Evolutionary conservation across 2,113 vertebrate species (phyloP), one percentile per base, ranked within the genome.

Genomic region (Takifugu bimaculatus): DNA sequence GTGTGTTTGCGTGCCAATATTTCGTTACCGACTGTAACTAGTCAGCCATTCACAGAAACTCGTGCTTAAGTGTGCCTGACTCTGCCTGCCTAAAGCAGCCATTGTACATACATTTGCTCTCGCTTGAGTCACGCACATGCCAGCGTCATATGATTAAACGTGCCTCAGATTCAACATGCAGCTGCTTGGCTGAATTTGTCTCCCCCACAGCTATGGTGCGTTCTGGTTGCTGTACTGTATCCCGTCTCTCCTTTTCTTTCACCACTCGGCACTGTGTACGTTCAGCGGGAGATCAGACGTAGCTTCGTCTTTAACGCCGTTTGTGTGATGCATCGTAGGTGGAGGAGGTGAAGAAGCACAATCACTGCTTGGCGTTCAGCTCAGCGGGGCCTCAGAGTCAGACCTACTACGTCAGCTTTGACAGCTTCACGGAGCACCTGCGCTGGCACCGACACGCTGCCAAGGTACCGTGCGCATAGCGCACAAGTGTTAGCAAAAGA

Each of bases 371-470:
- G 89, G 95, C 96, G 25, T 95, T 99, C 88, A 99, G 94, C 86
- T 99, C 97, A 1, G 95, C 97, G n/a, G 96, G 95, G 32, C 95
- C 96, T 72, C 96, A 98, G 78, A 96, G 94, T 89, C 96, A 98
- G 88, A 97, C 93, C 48, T 99, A 99, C 89, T 96, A 95, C 84
- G 91, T 99, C 80, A 96, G 96, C 87, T 98, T 98, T 0, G 94
- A 97, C 86, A 96, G 92, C 64, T 98, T 97, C 91, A 95, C 96
- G 7, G 97, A 98, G 70, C 96, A 98, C 85, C 91, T 98, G 78
- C 91, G 96, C 57, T 99, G 97, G 96, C 93, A 97, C 77, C 89
- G 96, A 65, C 95, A 97, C 47, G 95, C 95, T 50, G 93, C 97
- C 59, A 98, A 98, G 95, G 97, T 99, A 90, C 82, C 44, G 66